Evolutionary conservation across 2,113 vertebrate species (phyloP).

Genomic region (Rattus norvegicus): DNA sequence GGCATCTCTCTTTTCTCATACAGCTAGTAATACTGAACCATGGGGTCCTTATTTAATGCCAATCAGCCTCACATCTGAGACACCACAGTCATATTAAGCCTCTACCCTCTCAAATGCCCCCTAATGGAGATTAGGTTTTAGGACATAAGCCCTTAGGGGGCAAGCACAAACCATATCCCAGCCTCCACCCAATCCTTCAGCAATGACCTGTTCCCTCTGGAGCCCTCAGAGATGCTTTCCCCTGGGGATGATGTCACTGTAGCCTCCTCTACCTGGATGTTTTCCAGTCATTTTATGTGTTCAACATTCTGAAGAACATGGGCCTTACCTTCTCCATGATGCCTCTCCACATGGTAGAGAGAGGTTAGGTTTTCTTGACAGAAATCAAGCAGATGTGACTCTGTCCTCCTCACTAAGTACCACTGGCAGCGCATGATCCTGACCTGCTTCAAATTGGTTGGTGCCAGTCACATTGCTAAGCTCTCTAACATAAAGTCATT

Average conservation of each 20-base stretch:
- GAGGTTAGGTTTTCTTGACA: background rate
- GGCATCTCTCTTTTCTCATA: background rate
- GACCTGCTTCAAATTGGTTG: background rate
- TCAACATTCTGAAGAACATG: background rate
- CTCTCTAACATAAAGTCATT: background rate
- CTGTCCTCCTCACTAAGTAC: background rate
- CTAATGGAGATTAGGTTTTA: background rate
- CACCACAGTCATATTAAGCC: background rate
- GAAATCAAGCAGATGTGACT: background rate
- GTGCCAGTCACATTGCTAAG: background rate
- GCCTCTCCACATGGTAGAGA: background rate
- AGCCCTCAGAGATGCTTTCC: background rate
- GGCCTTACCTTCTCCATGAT: background rate
- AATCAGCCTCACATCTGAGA: background rate
- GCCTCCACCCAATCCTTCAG: background rate
- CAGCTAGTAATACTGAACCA: background rate
- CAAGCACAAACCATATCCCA: background rate
- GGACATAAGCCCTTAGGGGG: background rate
- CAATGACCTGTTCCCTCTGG: background rate
- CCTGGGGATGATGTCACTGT: too few relatives aligned
- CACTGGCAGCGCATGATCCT: fast-evolving
- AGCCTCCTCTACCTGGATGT: too few relatives aligned
- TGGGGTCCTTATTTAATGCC: background rate
- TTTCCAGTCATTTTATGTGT: background rate
- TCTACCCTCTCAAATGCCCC: background rate